Conservation (phyloP, 2,797 vertebrate species). For the Pangasius djambal region DNA sequence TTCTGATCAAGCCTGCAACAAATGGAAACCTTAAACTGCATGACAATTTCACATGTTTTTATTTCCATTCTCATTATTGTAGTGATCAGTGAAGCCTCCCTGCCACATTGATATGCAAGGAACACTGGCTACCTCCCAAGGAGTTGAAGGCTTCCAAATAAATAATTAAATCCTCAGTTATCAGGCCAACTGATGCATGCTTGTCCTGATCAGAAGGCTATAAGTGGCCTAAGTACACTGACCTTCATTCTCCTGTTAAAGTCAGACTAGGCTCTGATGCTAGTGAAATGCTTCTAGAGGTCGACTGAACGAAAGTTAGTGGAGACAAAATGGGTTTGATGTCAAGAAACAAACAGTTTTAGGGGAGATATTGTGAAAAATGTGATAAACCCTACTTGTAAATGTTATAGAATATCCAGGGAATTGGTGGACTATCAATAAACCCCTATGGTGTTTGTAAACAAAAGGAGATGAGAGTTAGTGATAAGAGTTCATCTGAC, state of each 20-base stretch:
- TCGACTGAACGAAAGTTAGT: not conserved
- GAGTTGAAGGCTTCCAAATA: conserved; percentile 13
- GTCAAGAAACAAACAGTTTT: not conserved
- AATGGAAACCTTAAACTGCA: not conserved
- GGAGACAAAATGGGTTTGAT: not conserved
- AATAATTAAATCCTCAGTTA: conserved; percentile 24
- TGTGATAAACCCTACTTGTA: not conserved
- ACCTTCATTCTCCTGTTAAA: not conserved
- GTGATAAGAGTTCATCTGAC: not conserved
- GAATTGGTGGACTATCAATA: not conserved
- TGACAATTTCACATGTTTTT: not conserved
- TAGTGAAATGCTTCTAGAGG: not conserved
- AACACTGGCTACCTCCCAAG: conserved; percentile 3
- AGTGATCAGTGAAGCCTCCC: conserved; percentile 30
- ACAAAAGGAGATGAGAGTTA: not conserved
- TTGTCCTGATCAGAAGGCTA: conserved; percentile 1
- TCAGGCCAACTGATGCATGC: not conserved
- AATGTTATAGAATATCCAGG: conserved; percentile 29
- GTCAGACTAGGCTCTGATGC: not conserved
- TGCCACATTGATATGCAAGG: conserved; percentile 42
- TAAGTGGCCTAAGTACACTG: not conserved
- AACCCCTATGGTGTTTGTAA: not conserved
- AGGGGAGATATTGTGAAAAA: not conserved
- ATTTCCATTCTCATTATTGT: not conserved
- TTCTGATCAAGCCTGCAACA: not conserved